Base-by-base conservation (phyloP, 2,113 vertebrate species). In the Notiomystis cincta region DNA sequence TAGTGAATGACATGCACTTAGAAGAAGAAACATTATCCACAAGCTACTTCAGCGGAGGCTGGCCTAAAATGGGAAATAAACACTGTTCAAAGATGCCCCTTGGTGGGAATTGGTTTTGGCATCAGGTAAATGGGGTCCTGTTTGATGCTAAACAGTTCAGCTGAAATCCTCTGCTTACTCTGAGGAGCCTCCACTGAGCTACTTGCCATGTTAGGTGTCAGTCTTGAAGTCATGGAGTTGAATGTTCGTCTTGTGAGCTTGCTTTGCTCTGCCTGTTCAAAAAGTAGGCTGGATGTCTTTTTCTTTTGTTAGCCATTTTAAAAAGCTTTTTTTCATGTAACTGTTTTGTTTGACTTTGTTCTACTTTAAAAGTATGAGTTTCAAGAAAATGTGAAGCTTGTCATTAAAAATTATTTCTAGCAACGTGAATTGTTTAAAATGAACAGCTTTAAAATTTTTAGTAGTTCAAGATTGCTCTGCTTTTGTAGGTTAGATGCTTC, bases 131-230 rank as follows among this genome's bases (percentile, higher is more conserved):
- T n/a, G n/a, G 47, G 45, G 19, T 56, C 27, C 2, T 88, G 48
- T 90, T 78, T 64, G 90, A 42, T 93, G 48, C 67, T 73, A 11
- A 96, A 76, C 21, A 53, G 33, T 90, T 81, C 61, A 88, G 87
- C 87, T 30, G 5, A 78, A 93, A 65, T 54, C 75, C 40, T 84
- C 24, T 61, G 82, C 44, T 81, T 90, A 58, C 42, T 53, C 82
- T 69, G 65, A 88, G 95, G 80, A 96, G 95, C 95, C 95, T 97
- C 95, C 95, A 89, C 96, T 97, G 96, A 96, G 95, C 88, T 96
- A 95, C 93, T 96, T 97, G 95, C 80, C 44, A 25, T 90, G 47
- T 40, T 86, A 72, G 64, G 78, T 94, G 90, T 95, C 80, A 78
- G 73, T 96, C 76, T 87, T 81, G 67, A 38, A 92, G 56, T 93